These are phyloP conservation scores for Melanocharis versteri DNA, from an alignment of 2,113 vertebrate species.

Conservation along the genomic window DNA sequence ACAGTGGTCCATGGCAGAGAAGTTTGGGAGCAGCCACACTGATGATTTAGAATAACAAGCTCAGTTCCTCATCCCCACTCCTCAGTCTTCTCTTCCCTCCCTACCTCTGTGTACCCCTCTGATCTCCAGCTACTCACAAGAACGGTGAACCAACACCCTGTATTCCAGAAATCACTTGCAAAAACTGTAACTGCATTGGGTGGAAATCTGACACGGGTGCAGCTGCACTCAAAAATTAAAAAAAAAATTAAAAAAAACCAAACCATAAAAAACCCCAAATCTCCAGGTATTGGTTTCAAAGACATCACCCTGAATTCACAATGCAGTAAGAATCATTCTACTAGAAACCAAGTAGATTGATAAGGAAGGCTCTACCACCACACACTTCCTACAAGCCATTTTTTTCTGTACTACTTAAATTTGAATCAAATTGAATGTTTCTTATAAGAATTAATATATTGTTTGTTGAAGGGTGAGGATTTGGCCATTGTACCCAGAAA, in stretches of 20 bases:
- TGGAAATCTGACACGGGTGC: background rate
- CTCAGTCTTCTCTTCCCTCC: background rate
- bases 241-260: too few relatives aligned
- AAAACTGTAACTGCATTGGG: background rate
- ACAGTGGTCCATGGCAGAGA: background rate
- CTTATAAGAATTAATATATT: background rate
- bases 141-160: background rate
- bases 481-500: background rate
- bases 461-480: background rate
- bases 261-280: too few relatives aligned
- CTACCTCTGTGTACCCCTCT: background rate
- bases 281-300: background rate
- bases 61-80: background rate
- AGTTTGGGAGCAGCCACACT: background rate
- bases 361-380: background rate
- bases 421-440: background rate
- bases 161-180: background rate
- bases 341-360: background rate
- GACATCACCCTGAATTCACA: background rate
- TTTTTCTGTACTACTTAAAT: background rate
- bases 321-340: background rate
- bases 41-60: background rate
- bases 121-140: background rate
- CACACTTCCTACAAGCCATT: too few relatives aligned
- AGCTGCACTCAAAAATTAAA: too few relatives aligned